Evolutionary conservation across 2,113 vertebrate genomes (phyloP), one percentile per base, ranked within the genome.

Genomic region (Tragelaphus scriptus): DNA sequence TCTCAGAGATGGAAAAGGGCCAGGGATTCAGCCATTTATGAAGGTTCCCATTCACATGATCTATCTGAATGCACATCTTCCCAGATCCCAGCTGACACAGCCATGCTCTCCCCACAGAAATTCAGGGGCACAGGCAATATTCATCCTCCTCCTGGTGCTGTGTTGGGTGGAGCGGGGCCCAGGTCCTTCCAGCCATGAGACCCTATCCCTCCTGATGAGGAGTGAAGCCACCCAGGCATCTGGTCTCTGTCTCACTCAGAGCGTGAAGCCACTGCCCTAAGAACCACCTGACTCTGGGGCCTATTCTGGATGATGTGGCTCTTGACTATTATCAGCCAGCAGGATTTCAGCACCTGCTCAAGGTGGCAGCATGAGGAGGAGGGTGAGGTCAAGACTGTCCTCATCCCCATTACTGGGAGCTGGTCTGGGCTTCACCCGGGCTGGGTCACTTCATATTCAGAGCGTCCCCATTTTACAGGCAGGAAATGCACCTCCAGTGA

Each of bases 61-160:
- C 79, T 44, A 6, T 56, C n/a, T 44, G 32, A 30, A 15, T 1
- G 0, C 13, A 21, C 0, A 7, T 44, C 36, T 32, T 13, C n/a
- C 47, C 17, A 30, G n/a, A 36, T 21, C 55, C 1, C 2, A 44
- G n/a, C 1, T 7, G 6, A n/a, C 23, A 68, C 5, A 3, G 10
- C 4, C 5, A 7, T n/a, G 40, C n/a, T 51, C 13, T 49, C 36
- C 86, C 30, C 25, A 4, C 0, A 0, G 36, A 16, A 44, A 28
- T 2, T 2, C 30, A 10, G 36, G 56, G 19, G 5, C 32, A 26
- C 21, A 71, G 84, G 71, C 9, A 7, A 26, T 2, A 23, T 21
- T 79, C 21, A 2, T 32, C 5, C 47, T 56, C 2, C 53, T 44
- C 11, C 17, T 32, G 28, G 51, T 30, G 47, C 12, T 2, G 7